Evolutionary conservation across 2,113 vertebrate genomes (phyloP), one percentile per base, ranked within the genome.

Genomic region (Plectropomus leopardus): DNA sequence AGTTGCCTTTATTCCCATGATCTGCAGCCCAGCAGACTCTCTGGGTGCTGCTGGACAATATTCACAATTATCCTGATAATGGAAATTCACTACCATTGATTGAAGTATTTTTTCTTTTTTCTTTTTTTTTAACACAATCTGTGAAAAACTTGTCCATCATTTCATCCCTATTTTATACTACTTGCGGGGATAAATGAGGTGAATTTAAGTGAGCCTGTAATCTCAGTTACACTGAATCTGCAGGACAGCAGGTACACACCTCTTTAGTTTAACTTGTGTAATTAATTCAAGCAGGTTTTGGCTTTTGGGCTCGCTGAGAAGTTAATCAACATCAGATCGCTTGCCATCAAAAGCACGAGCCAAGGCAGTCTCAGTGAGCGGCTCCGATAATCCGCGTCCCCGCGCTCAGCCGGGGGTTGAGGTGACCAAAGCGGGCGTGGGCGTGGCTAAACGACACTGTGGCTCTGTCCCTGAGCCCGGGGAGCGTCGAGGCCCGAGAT

Each of bases 391-490:
- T 65, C 70, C 55, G 67, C 0, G 14, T 5, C 36, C 16, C 34
- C 13, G 9, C 40, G 54, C 60, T 77, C 69, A 30, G 26, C 19
- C 50, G 55, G 44, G 7, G 10, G 50, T 30, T 45, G 45, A 78
- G 82, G 61, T 53, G 76, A 53, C 32, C 48, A 50, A 66, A 84
- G 64, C 26, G 47, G 80, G 42, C 1, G 60, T 80, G 67, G 65
- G 53, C 54, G 76, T 23, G 55, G 63, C 42, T 68, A 32, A 80
- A 64, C n/a, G 19, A 55, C 57, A 10, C 4, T 51, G 24, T 0
- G 19, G 23, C 74, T 66, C 28, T 34, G 42, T 21, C 19, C 55
- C 19, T 11, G 44, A 71, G 72, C 26, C 21, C 36, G 44, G 21
- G 44, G 40, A 58, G 67, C 0, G 23, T 5, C 16, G 14, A 59